Conservation (phyloP, 2,888 invertebrate species). For the Parochlus steinenii region DNA sequence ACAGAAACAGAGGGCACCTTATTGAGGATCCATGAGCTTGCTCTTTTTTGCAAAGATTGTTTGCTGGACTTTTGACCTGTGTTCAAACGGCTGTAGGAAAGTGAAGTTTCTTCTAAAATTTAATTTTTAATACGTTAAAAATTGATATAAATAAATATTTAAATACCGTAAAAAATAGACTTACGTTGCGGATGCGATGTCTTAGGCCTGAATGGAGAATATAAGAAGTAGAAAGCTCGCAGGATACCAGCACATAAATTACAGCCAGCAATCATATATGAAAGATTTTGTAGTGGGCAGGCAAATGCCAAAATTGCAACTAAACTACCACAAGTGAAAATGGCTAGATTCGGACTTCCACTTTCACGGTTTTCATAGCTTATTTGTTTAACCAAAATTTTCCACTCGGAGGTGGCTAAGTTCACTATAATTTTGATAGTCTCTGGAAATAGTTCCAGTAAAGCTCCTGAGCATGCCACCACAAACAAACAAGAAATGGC, state of each 20-base stretch:
- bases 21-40: slow-evolving; percentile 12
- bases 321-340: slow-evolving; percentile 37
- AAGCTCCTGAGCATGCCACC: slow-evolving; percentile 33
- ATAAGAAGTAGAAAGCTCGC: slow-evolving; percentile 27
- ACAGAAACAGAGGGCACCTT: slow-evolving; percentile 10
- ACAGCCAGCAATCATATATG: slow-evolving; percentile 29
- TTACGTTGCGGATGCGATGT: slow-evolving; percentile 25
- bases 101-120: slow-evolving; percentile 22
- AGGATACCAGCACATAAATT: slow-evolving; percentile 24
- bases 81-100: slow-evolving; percentile 27
- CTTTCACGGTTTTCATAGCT: slow-evolving; percentile 35
- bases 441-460: slow-evolving; percentile 36
- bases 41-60: slow-evolving; percentile 2
- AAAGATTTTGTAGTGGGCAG: slow-evolving; percentile 36
- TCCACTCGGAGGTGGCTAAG: slow-evolving; percentile 38
- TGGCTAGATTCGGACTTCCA: slow-evolving; percentile 37
- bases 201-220: slow-evolving; percentile 28
- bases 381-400: slow-evolving; percentile 34
- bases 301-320: slow-evolving; percentile 39
- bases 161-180: slow-evolving; percentile 12
- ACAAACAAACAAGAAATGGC: slow-evolving; percentile 37
- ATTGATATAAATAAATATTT: neutral
- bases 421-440: slow-evolving; percentile 34
- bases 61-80: slow-evolving; percentile 3
- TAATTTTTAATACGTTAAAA: neutral